Evolutionary conservation across 2,797 vertebrate species (phyloP).

Genomic region (Enteromius thamalakanensis): DNA sequence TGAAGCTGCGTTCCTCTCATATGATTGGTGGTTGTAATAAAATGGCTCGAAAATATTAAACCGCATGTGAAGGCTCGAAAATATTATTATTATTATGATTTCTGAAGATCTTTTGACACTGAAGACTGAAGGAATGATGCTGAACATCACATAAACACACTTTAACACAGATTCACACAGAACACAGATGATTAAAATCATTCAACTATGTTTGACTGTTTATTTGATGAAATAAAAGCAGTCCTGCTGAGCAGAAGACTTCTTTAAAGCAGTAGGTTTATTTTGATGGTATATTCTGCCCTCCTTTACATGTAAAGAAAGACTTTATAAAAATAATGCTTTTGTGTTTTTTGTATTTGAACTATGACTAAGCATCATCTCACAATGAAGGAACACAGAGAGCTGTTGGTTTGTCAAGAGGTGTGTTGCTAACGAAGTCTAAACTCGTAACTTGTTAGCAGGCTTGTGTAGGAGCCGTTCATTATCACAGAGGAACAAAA

Average conservation of each 20-base stretch:
- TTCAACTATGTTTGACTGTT: neutral
- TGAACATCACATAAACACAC: neutral
- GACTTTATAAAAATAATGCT: neutral
- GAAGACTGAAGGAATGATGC: neutral
- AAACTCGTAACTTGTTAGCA: slow-evolving; percentile 44
- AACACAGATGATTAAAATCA: rapidly evolving
- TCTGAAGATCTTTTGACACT: neutral
- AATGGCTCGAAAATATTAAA: too few relatives aligned
- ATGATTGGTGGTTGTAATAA: too few relatives aligned
- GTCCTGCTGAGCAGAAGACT: neutral
- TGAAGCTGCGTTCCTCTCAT: too few relatives aligned
- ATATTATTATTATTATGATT: neutral
- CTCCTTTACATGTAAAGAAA: neutral
- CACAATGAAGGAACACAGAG: neutral
- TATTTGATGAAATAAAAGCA: neutral
- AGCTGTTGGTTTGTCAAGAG: neutral
- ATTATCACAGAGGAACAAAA: slow-evolving; percentile 61
- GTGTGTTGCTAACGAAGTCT: slow-evolving; percentile 10
- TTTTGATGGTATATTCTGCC: neutral
- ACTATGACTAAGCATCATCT: neutral
- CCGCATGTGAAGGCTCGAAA: too few relatives aligned
- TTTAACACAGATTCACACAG: neutral
- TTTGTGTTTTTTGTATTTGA: neutral
- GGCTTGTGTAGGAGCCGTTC: slow-evolving; percentile 59
- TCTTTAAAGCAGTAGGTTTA: neutral